Evolutionary conservation across 64 coral and sea anemone genomes (phyloP).

Genomic region (Cladopsammia gracilis): DNA sequence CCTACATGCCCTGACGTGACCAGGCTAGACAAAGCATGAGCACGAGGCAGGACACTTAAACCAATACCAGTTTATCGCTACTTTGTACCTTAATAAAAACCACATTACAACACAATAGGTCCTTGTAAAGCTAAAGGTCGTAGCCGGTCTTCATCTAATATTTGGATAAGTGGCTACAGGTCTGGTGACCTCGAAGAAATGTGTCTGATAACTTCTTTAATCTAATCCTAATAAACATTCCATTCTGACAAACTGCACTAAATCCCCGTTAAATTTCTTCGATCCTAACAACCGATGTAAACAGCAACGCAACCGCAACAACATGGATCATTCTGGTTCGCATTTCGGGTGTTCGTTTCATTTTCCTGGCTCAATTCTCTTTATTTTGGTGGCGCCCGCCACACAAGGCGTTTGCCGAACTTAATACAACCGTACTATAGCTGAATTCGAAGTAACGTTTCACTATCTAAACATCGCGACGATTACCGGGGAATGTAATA

Average conservation of each 20-base stretch:
- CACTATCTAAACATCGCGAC: slow-evolving; percentile 20
- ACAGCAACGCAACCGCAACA: not conserved
- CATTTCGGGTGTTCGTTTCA: no score
- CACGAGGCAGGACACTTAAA: not conserved
- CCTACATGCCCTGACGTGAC: no score
- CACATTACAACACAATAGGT: not conserved
- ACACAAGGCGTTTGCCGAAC: slow-evolving; percentile 8
- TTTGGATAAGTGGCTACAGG: not conserved
- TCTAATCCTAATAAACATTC: slow-evolving; percentile 39
- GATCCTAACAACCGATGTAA: not conserved
- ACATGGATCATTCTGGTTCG: not conserved
- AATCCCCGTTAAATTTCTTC: not conserved
- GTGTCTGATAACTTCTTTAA: slow-evolving; percentile 20
- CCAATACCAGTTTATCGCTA: not conserved
- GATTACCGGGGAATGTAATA: not conserved
- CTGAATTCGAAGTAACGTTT: not conserved
- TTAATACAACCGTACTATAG: not conserved
- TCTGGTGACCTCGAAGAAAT: not conserved
- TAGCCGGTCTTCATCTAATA: not conserved
- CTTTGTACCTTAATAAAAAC: not conserved
- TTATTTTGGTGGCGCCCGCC: not conserved
- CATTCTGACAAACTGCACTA: not conserved
- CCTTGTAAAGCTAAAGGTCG: slow-evolving; percentile 15
- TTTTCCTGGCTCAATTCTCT: not conserved
- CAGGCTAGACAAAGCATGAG: not conserved